These are phyloP conservation scores for Mythimna albipuncta DNA, from an alignment of 2,888 invertebrate species.

Conservation along the genomic window DNA sequence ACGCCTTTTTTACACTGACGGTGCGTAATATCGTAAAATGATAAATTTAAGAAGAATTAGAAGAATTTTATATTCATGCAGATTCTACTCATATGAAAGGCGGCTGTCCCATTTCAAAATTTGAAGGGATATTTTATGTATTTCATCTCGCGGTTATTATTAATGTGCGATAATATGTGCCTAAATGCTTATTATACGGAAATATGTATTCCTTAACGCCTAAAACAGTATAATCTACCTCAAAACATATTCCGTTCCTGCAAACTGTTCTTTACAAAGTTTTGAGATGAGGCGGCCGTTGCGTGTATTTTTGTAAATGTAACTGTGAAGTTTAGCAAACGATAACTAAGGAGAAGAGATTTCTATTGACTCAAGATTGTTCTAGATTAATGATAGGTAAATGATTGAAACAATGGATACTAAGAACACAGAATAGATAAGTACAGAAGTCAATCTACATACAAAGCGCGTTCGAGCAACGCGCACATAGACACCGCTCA, in stretches of 20 bases:
- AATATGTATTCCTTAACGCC: slow-evolving; percentile 55
- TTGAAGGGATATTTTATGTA: slow-evolving; percentile 41
- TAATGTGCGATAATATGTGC: slow-evolving; percentile 53
- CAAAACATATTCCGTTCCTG: slow-evolving; percentile 62
- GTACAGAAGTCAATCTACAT: too few relatives aligned
- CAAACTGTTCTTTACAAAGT: slow-evolving; percentile 26
- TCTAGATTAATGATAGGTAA: slow-evolving; percentile 45
- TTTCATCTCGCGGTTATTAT: slow-evolving; percentile 30
- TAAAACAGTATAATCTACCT: slow-evolving; percentile 59
- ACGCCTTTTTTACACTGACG: slow-evolving; percentile 22
- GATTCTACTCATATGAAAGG: slow-evolving; percentile 55
- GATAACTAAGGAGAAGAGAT: slow-evolving; percentile 46
- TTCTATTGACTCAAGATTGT: slow-evolving; percentile 60
- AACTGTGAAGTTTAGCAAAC: slow-evolving; percentile 37
- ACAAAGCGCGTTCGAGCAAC: too few relatives aligned
- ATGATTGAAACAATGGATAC: slow-evolving; percentile 21
- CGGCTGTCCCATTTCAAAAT: slow-evolving; percentile 43
- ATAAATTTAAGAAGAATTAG: slow-evolving; percentile 40
- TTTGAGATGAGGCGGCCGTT: slow-evolving; percentile 26
- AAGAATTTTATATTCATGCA: slow-evolving; percentile 61
- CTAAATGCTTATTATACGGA: slow-evolving; percentile 56
- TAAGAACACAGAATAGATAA: background rate
- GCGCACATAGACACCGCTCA: too few relatives aligned
- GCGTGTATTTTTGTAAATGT: slow-evolving; percentile 61
- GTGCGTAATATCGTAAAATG: slow-evolving; percentile 25